Evolutionary conservation across 2,888 invertebrate genomes (phyloP), one percentile per base, ranked within the genome.

Genomic region (Cylindroiulus punctatus): DNA sequence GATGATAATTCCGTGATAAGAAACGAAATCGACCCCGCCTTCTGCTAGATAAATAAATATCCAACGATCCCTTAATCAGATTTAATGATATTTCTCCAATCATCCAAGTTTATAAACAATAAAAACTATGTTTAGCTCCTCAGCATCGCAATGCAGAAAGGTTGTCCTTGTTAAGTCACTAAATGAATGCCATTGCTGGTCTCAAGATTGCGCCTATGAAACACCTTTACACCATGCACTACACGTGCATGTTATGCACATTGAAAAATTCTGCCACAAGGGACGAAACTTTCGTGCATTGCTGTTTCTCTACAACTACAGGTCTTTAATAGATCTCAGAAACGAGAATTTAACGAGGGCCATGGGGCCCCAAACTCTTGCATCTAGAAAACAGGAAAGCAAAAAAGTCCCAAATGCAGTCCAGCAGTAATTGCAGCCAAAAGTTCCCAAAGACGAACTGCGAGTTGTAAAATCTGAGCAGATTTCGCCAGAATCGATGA

Each of bases 401-500:
- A n/a, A n/a, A 76, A 76, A 76, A 76, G 76, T 76, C 76, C 76
- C 76, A 76, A 76, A 76, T 17, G 76, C 5, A 76, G 76, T 30
- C 30, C 30, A 30, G 76, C 30, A 30, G 76, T 76, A 76, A 76
- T 76, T 30, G 30, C 76, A 12, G 76, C 17, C 26, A 8, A 30
- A 76, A 76, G 76, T 76, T 76, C 30, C 4, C 30, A 76, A 76
- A 76, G 76, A 12, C 30, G 4, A 65, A n/a, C n/a, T n/a, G 22
- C 65, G 26, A 65, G 76, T 30, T 76, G 30, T 76, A 76, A 76
- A 76, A 76, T 76, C 30, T 8, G 76, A 12, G 76, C 14, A 30
- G 30, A 26, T 76, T 76, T 76, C 76, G 36, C 76, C 12, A 44
- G 5, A 76, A 76, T 76, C 76, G 76, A 76, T 76, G 30, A 76